Conservation (phyloP, 1,140 invertebrate species). For the Bombus cullumanus region DNA sequence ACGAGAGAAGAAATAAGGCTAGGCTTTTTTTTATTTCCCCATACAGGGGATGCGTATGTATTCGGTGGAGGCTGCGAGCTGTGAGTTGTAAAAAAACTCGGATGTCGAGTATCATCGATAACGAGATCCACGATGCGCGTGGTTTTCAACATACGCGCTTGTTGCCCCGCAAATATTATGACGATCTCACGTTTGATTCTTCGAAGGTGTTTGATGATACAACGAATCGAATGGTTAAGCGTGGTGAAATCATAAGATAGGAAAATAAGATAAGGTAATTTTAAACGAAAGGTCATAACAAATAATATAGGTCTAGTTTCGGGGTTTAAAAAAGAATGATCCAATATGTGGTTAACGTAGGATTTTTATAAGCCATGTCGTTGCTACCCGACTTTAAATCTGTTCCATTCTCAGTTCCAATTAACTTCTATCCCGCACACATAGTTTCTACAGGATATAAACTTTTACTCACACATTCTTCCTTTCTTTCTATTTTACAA, state of each 20-base stretch:
- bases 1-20: slow-evolving; percentile 8
- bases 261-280: neutral
- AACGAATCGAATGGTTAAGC: no score
- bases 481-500: no score
- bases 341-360: no score
- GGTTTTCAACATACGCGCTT: neutral
- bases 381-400: no score
- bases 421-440: no score
- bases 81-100: neutral
- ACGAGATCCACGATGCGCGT: neutral
- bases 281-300: neutral
- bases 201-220: neutral
- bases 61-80: no score
- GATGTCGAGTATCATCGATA: slow-evolving; percentile 16
- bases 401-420: no score
- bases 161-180: neutral
- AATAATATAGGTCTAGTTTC: neutral
- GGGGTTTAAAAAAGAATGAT: no score
- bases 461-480: no score
- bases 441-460: no score
- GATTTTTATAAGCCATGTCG: no score
- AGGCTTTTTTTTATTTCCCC: neutral
- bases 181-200: neutral
- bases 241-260: neutral
- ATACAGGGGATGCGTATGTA: neutral